Conservation (phyloP, 2,113 vertebrate species). For the Malurus melanocephalus region DNA sequence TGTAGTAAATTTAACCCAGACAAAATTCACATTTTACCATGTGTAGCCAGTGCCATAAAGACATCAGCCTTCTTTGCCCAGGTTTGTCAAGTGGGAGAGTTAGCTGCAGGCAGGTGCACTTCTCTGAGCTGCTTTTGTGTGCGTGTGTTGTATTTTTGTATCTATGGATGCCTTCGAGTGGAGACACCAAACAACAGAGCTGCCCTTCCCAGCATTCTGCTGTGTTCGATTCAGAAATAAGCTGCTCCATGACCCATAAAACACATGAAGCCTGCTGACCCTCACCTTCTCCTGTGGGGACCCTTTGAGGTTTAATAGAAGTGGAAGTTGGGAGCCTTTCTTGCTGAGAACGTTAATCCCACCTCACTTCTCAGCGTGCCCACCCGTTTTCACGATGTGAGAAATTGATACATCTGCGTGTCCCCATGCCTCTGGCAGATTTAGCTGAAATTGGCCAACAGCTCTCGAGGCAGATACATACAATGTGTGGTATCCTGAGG, state of each 20-base stretch:
- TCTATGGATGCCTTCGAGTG: background rate
- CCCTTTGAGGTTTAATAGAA: constrained; percentile 20
- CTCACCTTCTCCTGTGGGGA: constrained; percentile 23
- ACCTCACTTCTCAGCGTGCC: background rate
- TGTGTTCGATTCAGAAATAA: background rate
- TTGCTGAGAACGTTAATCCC: background rate
- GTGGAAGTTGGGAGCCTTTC: constrained; percentile 5
- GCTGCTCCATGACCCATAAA: constrained; percentile 3
- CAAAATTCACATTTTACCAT: background rate
- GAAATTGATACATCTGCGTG: background rate
- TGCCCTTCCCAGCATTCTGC: background rate
- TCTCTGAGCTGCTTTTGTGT: background rate
- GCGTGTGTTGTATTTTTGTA: background rate
- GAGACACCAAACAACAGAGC: background rate
- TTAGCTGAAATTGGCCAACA: background rate
- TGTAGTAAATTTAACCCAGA: background rate
- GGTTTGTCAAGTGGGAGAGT: background rate
- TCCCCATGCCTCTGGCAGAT: background rate
- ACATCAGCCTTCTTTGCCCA: background rate
- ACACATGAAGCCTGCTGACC: background rate
- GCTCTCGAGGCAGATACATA: background rate
- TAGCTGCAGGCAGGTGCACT: background rate
- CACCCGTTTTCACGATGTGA: background rate
- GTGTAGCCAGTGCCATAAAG: background rate
- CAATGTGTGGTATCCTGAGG: rapidly evolving